Conservation (phyloP, 53 echinoderm and acorn worm genomes). For the Holothuria scabra region DNA sequence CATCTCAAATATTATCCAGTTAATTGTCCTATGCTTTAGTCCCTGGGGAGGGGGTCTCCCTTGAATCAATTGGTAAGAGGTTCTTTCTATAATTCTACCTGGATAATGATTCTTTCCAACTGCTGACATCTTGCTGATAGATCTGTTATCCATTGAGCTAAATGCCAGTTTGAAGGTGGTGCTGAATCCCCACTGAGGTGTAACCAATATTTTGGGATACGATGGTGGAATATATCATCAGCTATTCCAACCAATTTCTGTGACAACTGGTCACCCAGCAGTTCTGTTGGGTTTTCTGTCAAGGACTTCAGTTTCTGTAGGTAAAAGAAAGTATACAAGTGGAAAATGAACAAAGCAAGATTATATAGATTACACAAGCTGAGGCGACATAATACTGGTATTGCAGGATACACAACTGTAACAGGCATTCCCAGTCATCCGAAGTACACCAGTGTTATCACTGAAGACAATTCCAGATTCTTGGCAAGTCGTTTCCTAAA, state of each 20-base stretch:
- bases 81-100: conserved; percentile 49
- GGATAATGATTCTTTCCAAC: conserved; percentile 95
- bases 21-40: no score
- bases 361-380: not conserved
- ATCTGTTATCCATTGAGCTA: conserved; percentile 84
- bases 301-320: conserved; percentile 80
- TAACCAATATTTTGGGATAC: conserved; percentile 88
- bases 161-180: conserved; percentile 88
- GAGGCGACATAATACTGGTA: no score
- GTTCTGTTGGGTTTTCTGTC: conserved; percentile 92
- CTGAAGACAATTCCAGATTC: no score
- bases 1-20: no score
- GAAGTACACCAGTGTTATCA: no score
- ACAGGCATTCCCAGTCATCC: no score
- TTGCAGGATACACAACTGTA: no score
- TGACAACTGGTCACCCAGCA: conserved; percentile 95
- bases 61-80: not conserved
- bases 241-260: conserved; percentile 84
- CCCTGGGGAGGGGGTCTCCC: no score
- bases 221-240: conserved; percentile 90
- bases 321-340: not conserved
- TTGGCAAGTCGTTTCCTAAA: no score
- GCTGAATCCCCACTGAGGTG: conserved; percentile 84
- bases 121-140: conserved; percentile 86
- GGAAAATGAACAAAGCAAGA: not conserved